These are phyloP conservation scores for Deilephila elpenor DNA, from an alignment of 2,888 invertebrate genomes.

Conservation along the genomic window DNA sequence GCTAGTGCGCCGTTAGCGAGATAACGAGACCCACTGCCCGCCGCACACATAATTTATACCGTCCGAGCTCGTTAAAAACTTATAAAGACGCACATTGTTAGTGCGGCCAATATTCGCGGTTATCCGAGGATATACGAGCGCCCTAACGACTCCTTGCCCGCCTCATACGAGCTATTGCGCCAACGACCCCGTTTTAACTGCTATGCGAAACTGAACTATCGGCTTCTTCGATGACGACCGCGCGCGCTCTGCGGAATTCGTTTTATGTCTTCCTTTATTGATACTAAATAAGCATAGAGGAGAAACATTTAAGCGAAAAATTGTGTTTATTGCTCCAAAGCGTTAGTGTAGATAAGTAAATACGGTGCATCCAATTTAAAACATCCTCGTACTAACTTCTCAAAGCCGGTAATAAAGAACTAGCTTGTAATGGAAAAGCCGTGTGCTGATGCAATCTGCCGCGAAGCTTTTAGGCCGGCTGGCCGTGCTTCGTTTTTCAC, in stretches of 20 bases:
- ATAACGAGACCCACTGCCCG: constrained; percentile 83
- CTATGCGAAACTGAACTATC: constrained; percentile 51
- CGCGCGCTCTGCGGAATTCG: constrained; percentile 35
- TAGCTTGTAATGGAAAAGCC: constrained; percentile 77
- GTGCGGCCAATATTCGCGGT: constrained; percentile 82
- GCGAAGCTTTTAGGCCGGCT: constrained; percentile 74
- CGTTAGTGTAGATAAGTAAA: constrained; percentile 17
- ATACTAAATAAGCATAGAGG: constrained; percentile 27
- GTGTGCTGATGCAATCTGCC: constrained; percentile 81
- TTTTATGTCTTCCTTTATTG: constrained; percentile 41
- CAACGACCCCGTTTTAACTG: constrained; percentile 59
- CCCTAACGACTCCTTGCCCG: constrained; percentile 72
- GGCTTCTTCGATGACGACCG: constrained; percentile 40
- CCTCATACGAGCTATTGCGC: constrained; percentile 59
- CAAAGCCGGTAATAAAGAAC: constrained; percentile 59
- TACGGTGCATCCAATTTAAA: constrained; percentile 41
- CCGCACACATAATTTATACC: constrained; percentile 83
- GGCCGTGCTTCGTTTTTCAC: constrained; percentile 71
- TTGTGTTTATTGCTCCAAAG: constrained; percentile 5
- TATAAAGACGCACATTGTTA: constrained; percentile 85
- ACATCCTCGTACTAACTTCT: constrained; percentile 48
- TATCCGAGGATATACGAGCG: constrained; percentile 76
- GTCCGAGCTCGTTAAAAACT: constrained; percentile 85
- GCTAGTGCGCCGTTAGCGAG: constrained; percentile 82
- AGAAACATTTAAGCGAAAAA: constrained; percentile 27